Percentiles rank a stretch among this genome's conserved stretches.
phyloP scores from a whole-genome alignment of 2,797 vertebrate species.

The Peromyscus attwateri region DNA sequence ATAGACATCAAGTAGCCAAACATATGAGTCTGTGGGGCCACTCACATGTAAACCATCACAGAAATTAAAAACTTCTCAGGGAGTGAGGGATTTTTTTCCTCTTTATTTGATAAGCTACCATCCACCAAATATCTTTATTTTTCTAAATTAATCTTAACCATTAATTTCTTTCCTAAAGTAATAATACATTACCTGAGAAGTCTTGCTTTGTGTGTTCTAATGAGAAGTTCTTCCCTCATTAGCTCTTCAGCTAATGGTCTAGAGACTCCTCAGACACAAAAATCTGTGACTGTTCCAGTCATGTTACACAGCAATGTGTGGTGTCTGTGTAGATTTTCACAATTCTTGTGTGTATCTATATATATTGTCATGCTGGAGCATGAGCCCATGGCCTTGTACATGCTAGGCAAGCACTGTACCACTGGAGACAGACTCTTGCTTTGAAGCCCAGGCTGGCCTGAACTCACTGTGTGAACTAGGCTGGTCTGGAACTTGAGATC shows the following conservation, averaged over 20 bases:
- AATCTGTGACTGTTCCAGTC: neutral
- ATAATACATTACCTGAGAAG: neutral
- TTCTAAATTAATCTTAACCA: neutral
- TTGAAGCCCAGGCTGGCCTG: neutral
- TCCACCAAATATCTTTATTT: neutral
- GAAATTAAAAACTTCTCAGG: neutral
- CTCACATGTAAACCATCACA: neutral
- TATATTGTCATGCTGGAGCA: neutral
- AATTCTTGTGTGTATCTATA: neutral
- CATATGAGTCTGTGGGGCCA: neutral
- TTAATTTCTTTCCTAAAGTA: neutral
- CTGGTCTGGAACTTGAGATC: neutral
- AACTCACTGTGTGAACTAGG: neutral
- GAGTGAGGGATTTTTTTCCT: neutral
- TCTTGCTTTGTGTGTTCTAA: constrained; percentile 4
- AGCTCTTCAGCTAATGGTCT: too few relatives aligned
- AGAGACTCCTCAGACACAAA: neutral
- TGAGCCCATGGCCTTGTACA: neutral
- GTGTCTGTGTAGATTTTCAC: neutral
- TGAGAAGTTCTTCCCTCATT: neutral
- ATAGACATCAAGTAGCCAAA: neutral
- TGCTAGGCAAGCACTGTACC: neutral
- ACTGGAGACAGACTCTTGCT: neutral
- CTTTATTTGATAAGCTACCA: neutral
- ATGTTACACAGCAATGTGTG: neutral